phyloP scores from a whole-genome alignment of 2,113 vertebrate genomes.

The Brachypteracias leptosomus region DNA sequence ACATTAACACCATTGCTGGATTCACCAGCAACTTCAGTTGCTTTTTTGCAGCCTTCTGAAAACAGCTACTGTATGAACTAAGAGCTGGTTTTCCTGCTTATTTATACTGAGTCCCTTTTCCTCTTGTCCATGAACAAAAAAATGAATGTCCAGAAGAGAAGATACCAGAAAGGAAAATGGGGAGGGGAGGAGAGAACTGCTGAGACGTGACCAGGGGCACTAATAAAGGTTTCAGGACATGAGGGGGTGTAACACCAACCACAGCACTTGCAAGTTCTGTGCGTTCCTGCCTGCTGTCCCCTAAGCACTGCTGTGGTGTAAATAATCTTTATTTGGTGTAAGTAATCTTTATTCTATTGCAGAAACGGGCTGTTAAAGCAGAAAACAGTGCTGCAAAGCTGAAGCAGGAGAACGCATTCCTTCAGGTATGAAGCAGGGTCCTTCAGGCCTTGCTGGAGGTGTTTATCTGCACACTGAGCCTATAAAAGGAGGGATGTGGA shows the following conservation, averaged over 20 bases:
- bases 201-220: rapidly evolving
- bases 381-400: constrained; percentile 79
- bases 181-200: not conserved
- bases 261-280: rapidly evolving
- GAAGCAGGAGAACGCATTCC: constrained; percentile 78
- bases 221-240: not conserved
- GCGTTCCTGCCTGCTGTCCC: not conserved
- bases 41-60: not conserved
- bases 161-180: not conserved
- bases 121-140: not conserved
- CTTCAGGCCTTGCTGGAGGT: not conserved
- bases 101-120: not conserved
- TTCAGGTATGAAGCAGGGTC: constrained; percentile 73
- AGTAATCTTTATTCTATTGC: not conserved
- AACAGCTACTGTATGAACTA: not conserved
- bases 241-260: rapidly evolving
- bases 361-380: constrained; percentile 89
- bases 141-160: not conserved
- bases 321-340: not conserved
- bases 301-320: not conserved
- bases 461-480: not conserved
- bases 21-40: not conserved
- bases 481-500: not conserved
- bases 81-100: not conserved
- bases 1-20: not conserved